These are phyloP conservation scores for Huso huso DNA, from an alignment of 2,797 vertebrate genomes.

Conservation along the genomic window DNA sequence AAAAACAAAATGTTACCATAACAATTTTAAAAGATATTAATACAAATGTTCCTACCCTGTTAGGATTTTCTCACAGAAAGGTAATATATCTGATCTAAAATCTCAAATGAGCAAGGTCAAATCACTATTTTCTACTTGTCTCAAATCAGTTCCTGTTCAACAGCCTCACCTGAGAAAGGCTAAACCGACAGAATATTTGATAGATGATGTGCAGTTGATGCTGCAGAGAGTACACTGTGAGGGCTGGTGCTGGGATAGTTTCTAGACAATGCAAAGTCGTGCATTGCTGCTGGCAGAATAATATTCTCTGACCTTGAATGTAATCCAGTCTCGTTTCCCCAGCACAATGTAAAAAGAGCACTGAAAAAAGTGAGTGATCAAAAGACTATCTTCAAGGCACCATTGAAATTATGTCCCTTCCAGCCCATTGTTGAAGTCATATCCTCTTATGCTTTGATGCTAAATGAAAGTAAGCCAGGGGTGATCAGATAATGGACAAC, in stretches of 20 bases:
- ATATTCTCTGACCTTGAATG: conserved; percentile 2
- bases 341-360: conserved; percentile 12
- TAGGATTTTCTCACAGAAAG: too few relatives aligned
- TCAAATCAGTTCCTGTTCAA: neutral
- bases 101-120: too few relatives aligned
- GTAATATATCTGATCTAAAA: too few relatives aligned
- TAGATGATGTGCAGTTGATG: neutral
- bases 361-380: neutral
- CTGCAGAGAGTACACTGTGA: neutral
- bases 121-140: too few relatives aligned
- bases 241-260: neutral
- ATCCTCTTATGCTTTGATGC: neutral
- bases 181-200: neutral
- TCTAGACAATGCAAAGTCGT: neutral
- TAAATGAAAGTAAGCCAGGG: neutral
- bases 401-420: neutral
- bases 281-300: neutral
- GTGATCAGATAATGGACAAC: conserved; percentile 10
- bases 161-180: neutral
- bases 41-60: too few relatives aligned
- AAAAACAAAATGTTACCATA: too few relatives aligned
- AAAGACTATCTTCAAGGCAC: neutral
- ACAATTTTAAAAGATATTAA: too few relatives aligned
- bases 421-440: neutral
- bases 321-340: conserved; percentile 4